A percentile compares a stretch with the other conserved stretches of the same genome.
Evolutionary conservation across 2,888 invertebrate species (phyloP).

Genomic region (Noctua comes): DNA sequence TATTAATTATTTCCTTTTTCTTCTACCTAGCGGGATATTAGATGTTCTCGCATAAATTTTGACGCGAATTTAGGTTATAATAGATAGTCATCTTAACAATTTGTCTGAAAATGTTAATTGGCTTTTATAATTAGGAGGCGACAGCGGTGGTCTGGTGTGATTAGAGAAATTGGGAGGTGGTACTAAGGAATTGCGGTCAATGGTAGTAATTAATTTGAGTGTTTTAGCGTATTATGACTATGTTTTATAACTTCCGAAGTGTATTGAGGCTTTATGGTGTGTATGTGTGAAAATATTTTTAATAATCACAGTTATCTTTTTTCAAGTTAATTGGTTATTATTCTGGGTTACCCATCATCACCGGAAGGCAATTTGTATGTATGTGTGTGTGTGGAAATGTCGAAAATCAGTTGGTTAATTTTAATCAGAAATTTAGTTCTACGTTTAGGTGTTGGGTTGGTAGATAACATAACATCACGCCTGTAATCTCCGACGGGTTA

Average conservation of each 20-base stretch:
- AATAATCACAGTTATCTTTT: conserved; percentile 19
- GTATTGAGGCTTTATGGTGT: conserved; percentile 26
- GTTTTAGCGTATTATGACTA: conserved; percentile 45
- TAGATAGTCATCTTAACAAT: conserved; percentile 67
- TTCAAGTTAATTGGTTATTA: conserved; percentile 14
- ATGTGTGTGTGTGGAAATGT: not conserved
- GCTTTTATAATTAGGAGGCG: conserved; percentile 48
- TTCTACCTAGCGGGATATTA: conserved; percentile 41
- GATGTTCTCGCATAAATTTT: conserved; percentile 55
- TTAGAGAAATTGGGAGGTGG: conserved; percentile 47
- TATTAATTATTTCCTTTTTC: conserved; percentile 58
- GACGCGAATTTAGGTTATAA: conserved; percentile 60
- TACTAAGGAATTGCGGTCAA: conserved; percentile 53
- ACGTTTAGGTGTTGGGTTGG: not conserved
- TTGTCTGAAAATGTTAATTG: conserved; percentile 68
- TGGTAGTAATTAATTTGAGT: conserved; percentile 40
- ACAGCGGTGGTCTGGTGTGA: conserved; percentile 38
- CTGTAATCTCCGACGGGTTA: not conserved
- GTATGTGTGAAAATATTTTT: conserved; percentile 36
- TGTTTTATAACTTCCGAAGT: conserved; percentile 55
- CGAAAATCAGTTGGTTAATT: not conserved
- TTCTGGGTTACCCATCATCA: conserved; percentile 4
- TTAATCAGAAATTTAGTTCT: not conserved
- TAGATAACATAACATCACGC: not conserved
- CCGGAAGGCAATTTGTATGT: not conserved